Base-by-base conservation (phyloP, 2,113 vertebrate genomes). In the Cariama cristata region DNA sequence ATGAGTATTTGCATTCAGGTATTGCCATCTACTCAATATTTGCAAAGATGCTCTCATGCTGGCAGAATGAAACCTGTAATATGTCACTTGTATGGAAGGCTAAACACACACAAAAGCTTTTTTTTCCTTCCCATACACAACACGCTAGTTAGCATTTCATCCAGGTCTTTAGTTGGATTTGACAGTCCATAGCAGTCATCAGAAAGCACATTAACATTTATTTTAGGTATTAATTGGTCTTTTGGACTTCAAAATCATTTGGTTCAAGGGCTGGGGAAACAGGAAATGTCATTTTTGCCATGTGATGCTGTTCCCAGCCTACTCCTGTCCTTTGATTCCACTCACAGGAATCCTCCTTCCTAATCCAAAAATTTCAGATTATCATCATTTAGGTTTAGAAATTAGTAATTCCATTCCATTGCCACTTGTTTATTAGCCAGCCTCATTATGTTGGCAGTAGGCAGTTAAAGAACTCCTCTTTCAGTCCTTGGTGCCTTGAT, bases 371-470 rank as follows among this genome's bases (percentile, higher is more conserved):
- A 84, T 45, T 40, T 12, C n/a, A 53, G 3, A 5, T 74, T 58
- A 66, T 77, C 11, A 35, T 7, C 27, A 88, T 20, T 67, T 53
- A 79, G 5, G 11, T 85, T 90, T 47, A 94, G 81, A 90, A 88
- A 73, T 32, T 2, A 74, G 6, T 67, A 89, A 81, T 32, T 79
- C 9, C 23, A 42, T 53, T 81, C 32, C 27, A 44, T 16, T 72
- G 71, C 4, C 24, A 49, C 56, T 72, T 60, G 19, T 50, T 85
- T 93, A 53, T 38, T 75, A 88, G 44, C 12, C 49, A 82, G 53
- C 21, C 40, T 82, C 45, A 68, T 72, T 52, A 38, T 0, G 0
- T 1, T 72, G 66, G 62, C 44, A 42, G 2, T 6, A 66, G 49
- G 44, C 26, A 86, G 67, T 12, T 79, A 72, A 91, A 79, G 42